Base-by-base conservation (phyloP, 2,797 vertebrate genomes). In the Thaleichthys pacificus region DNA sequence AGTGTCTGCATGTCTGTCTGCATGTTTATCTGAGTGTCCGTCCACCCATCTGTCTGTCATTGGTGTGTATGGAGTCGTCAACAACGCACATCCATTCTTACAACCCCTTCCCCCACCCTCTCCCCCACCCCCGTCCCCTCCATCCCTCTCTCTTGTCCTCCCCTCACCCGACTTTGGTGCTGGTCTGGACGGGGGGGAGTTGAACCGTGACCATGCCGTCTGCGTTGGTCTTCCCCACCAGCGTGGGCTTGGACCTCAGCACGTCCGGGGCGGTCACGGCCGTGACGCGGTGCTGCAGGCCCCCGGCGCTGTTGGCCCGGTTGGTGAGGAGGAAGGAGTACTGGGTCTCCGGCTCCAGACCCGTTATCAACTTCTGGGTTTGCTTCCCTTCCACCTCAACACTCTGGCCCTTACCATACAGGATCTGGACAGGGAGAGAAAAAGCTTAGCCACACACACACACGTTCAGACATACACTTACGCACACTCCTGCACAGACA, bases 261-360 rank as follows among this genome's bases (percentile, higher is more conserved):
- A 99, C 93, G 0, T 98, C 96, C 0, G 97, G 97, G 0, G 98
- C 97, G 0, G 98, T 99, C 80, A 95, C 96, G 62, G 96, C 94
- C 0, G 96, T 96, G 9, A 98, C 96, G 2, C 95, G 94, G 86
- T 99, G 98, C 88, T 99, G 97, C 71, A 99, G 91, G 1, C 97
- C 97, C 0, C 97, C 98, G 0, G 96, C 96, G 35, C 96, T 96
- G 77, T 98, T 98, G 6, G 96, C 96, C 64, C 97, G 96, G 83
- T 97, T 99, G 0, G 96, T 99, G 77, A 99, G 90, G 71, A 98
- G 93, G 80, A 99, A 99, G 1, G 96, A 97, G 82, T 99, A 99
- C 0, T 95, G 95, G 0, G 98, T 98, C 85, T 97, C 96, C 0
- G 98, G 96, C 84, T 96, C 96, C 82, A 99, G 88, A 70, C 96